Base-by-base conservation (phyloP, 1,140 invertebrate genomes). In the Brachionus asplanchnoidis region DNA sequence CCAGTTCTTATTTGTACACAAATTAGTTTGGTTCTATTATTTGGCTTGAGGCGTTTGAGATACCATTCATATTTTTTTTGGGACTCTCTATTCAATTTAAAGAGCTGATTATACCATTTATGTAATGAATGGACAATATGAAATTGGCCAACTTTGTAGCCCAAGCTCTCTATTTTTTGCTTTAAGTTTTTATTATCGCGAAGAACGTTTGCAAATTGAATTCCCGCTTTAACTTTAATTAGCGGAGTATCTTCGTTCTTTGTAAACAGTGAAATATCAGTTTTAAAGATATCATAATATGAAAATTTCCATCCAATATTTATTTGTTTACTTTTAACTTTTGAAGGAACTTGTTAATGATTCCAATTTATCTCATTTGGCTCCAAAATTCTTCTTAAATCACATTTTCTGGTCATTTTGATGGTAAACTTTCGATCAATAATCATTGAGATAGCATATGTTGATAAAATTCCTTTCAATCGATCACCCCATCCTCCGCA, bases 401-500 rank as follows among this genome's bases (percentile, higher is more conserved):
- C 77, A 65, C 77, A 80, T 42, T 56, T 36, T 40, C 40, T 80
- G n/a, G 44, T 28, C 50, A 80, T 80, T 56, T 56, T 80, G 6
- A 80, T 80, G 20, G 28, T 53, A 56, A 80, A 79, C 17, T 79
- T 28, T 32, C 77, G 77, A 8, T 80, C 40, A 20, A 50, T 80
- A 9, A 80, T 9, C 26, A 80, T 36, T 36, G 77, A 80, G 14
- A 56, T 12, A 3, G 77, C 46, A 40, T 56, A 80, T 6, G 77
- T 53, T 26, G 77, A 80, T 14, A 80, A 50, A 9, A 80, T 80
- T 32, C 77, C 77, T 42, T 65, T 80, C 3, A 80, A 23, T 9
- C 77, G 12, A 11, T 80, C 77, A 23, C 17, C 77, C 46, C 46
- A 80, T 28, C 77, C 77, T 23, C 77, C 77, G 42, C 77, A 80